Percentiles rank a stretch among this genome's conserved stretches.
phyloP scores from a whole-genome alignment of 2,888 invertebrate genomes.

The Cataglyphis altisquamis region DNA sequence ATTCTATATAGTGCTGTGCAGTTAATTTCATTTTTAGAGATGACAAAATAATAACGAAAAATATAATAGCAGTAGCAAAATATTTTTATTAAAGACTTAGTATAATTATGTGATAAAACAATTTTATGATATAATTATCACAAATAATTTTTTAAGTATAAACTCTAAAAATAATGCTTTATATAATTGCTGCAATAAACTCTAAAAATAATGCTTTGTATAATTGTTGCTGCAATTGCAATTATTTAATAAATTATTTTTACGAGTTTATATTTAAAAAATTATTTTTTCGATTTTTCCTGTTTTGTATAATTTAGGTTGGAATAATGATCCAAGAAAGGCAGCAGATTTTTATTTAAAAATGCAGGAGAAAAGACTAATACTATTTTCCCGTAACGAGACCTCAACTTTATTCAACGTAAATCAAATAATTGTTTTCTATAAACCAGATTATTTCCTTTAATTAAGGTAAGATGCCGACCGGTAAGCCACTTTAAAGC shows the following conservation, averaged over 20 bases:
- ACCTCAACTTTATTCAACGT: constrained; percentile 4
- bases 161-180: too few relatives aligned
- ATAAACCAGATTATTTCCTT: constrained; percentile 23
- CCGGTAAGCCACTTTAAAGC: constrained; percentile 26
- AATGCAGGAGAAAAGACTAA: neutral
- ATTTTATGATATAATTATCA: neutral
- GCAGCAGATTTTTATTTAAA: neutral
- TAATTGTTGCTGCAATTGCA: too few relatives aligned
- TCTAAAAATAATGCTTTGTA: too few relatives aligned
- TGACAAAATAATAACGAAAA: neutral
- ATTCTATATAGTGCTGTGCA: neutral
- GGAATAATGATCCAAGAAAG: neutral
- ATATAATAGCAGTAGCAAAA: neutral
- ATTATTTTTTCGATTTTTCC: too few relatives aligned
- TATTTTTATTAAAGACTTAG: neutral
- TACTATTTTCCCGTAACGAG: neutral
- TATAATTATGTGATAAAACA: neutral
- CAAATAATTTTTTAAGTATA: neutral
- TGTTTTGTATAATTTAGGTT: neutral
- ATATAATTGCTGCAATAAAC: too few relatives aligned
- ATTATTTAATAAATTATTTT: too few relatives aligned
- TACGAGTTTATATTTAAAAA: too few relatives aligned
- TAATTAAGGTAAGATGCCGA: neutral
- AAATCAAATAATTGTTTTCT: neutral
- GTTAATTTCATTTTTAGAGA: constrained; percentile 12